Evolutionary conservation across 1,140 invertebrate genomes (phyloP), one percentile per base, ranked within the genome.

Genomic region (Hyposmocoma kahamanoa): DNA sequence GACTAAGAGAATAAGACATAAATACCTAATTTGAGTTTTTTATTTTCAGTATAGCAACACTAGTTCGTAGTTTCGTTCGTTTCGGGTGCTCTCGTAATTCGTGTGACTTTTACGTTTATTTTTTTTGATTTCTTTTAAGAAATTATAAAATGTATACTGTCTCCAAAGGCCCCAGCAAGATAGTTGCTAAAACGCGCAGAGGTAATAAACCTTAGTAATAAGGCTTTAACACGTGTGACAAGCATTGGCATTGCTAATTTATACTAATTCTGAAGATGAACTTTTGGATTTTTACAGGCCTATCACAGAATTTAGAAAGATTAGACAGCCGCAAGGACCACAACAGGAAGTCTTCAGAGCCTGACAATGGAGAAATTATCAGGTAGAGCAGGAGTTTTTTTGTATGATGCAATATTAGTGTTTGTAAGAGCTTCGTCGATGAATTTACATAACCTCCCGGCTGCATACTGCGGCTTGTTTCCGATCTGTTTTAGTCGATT

Each of bases 141-240:
- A 76, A 78, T 74, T 79, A 61, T 76, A 84, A 80, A 82, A 95
- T 95, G 94, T 95, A 95, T 88, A 94, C 93, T 62, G 91, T 95
- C 60, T 92, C 92, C 48, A 94, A 94, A 88, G 92, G 92, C 47
- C 93, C 93, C 42, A 95, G 92, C 84, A 95, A 95, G 87, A 93
- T 95, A 68, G 93, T 94, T 57, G 92, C 93, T 42, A 95, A 95
- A 89, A 92, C 93, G 58, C 88, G 94, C 70, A 88, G 93, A 90
- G 93, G 93, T 94, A 87, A 1, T n/a, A n/a, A n/a, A n/a, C n/a
- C n/a, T n/a, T n/a, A n/a, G n/a, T n/a, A n/a, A n/a, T n/a, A n/a
- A n/a, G n/a, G n/a, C n/a, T n/a, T n/a, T n/a, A n/a, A n/a, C n/a
- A n/a, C n/a, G n/a, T n/a, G n/a, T n/a, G n/a, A n/a, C n/a, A n/a